Conservation (phyloP, 1,140 invertebrate genomes). For the Chironomus tepperi region DNA sequence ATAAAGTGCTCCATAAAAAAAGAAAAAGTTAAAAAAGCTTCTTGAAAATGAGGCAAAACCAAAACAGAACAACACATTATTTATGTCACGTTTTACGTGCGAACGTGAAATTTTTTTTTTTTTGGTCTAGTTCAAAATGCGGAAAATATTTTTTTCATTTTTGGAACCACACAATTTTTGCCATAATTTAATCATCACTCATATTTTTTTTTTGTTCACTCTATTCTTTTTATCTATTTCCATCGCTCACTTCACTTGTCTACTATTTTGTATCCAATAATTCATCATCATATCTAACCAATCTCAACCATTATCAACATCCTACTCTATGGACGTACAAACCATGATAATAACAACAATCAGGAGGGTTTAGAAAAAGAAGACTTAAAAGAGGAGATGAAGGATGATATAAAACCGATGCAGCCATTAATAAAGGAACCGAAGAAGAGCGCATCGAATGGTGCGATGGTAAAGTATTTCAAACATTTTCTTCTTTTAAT, state of each 20-base stretch:
- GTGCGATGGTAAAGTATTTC: not conserved
- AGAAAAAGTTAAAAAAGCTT: not conserved
- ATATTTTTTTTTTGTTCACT: not conserved
- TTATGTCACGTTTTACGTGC: not conserved
- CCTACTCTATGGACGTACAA: too few relatives aligned
- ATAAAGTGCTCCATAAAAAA: not conserved
- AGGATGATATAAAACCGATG: not conserved
- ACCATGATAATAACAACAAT: not conserved
- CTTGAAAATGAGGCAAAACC: not conserved
- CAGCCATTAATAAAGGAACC: slow-evolving; percentile 22
- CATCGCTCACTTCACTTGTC: not conserved
- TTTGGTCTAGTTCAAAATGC: too few relatives aligned
- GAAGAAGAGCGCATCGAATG: slow-evolving; percentile 31
- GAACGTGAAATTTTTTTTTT: too few relatives aligned
- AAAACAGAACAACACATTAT: not conserved
- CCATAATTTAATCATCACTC: not conserved
- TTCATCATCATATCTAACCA: not conserved
- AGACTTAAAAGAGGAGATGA: not conserved
- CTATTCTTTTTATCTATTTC: not conserved
- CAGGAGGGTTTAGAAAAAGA: not conserved
- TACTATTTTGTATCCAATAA: too few relatives aligned
- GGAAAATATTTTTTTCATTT: not conserved
- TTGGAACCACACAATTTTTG: not conserved
- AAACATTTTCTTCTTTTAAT: too few relatives aligned
- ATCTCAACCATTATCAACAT: too few relatives aligned